Conservation (phyloP, 2,888 invertebrate genomes). For the Leucozona laternaria region DNA sequence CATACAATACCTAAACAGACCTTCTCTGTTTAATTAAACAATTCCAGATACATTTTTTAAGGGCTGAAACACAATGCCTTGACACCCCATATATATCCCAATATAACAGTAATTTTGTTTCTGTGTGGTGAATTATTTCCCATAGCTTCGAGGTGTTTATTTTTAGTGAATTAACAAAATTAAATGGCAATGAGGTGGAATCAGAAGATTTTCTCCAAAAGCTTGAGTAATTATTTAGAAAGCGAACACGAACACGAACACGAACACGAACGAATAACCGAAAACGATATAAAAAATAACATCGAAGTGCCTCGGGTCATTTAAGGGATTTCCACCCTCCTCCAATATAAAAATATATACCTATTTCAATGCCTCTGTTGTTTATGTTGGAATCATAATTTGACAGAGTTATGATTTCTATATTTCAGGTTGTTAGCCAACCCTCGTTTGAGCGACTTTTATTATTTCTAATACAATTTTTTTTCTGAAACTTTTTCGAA, state of each 20-base stretch:
- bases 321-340: conserved; percentile 65
- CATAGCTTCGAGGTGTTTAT: conserved; percentile 78
- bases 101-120: conserved; percentile 12
- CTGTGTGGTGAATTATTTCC: conserved; percentile 25
- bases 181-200: conserved; percentile 84
- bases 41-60: conserved; percentile 11
- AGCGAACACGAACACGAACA: conserved; percentile 61
- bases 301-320: conserved; percentile 48
- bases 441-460: conserved; percentile 51
- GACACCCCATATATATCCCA: conserved; percentile 8
- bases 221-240: conserved; percentile 75
- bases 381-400: conserved; percentile 60
- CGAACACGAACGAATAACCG: conserved; percentile 48
- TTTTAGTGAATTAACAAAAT: conserved; percentile 82
- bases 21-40: conserved; percentile 62
- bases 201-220: conserved; percentile 83
- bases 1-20: too few species aligned
- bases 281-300: conserved; percentile 28
- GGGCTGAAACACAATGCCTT: conserved; percentile 50
- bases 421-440: neutral
- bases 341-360: neutral
- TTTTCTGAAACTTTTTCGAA: conserved; percentile 5
- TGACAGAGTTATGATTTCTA: conserved; percentile 65
- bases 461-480: conserved; percentile 64
- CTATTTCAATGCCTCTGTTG: conserved; percentile 29